These are phyloP conservation scores for Acleris holmiana DNA, from an alignment of 2,888 invertebrate species.

Conservation along the genomic window DNA sequence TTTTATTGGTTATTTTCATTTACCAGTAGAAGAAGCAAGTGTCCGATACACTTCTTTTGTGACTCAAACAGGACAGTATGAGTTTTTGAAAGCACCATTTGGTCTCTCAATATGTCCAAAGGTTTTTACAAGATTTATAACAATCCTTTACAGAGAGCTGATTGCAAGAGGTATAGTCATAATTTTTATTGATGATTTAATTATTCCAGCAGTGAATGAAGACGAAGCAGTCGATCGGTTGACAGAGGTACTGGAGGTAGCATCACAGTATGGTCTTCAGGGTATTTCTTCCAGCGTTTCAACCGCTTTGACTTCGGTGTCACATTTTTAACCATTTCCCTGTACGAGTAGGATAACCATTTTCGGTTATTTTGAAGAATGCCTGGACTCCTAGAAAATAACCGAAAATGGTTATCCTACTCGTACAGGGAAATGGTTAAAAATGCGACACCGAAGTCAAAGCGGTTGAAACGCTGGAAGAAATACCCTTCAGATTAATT, in stretches of 20 bases:
- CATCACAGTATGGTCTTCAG: slow-evolving; percentile 1
- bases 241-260: neutral
- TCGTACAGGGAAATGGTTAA: too few species aligned
- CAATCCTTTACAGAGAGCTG: neutral
- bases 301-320: too few species aligned
- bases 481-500: too few species aligned
- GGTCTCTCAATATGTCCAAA: neutral
- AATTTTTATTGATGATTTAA: slow-evolving; percentile 13
- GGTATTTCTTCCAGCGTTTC: too few species aligned
- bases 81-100: neutral
- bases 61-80: slow-evolving; percentile 25
- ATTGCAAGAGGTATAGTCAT: neutral
- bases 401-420: too few species aligned
- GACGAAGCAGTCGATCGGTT: neutral
- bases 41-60: slow-evolving; percentile 60
- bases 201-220: slow-evolving; percentile 7
- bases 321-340: too few species aligned
- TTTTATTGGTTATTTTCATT: slow-evolving; percentile 59
- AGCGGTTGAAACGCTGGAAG: too few species aligned
- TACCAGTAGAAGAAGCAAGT: slow-evolving; percentile 45
- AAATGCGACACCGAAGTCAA: too few species aligned
- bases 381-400: too few species aligned
- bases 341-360: too few species aligned
- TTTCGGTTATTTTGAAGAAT: too few species aligned
- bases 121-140: slow-evolving; percentile 6